These are phyloP conservation scores for Luperina nickerlii DNA, from an alignment of 2,888 invertebrate species.

Conservation along the genomic window DNA sequence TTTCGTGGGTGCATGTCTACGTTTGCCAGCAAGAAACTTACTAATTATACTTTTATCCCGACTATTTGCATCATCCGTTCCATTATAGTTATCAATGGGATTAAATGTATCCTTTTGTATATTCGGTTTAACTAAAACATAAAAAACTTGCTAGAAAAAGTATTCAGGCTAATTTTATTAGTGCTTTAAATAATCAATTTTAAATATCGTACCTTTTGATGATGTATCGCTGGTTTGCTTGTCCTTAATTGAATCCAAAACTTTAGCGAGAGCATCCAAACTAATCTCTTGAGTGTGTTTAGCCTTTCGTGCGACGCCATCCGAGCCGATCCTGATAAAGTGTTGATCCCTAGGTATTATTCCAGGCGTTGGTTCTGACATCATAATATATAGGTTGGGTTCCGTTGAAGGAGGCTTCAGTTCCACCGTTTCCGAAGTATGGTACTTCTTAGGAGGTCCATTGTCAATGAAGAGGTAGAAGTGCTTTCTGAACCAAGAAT, in stretches of 20 bases:
- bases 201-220: conserved; percentile 29
- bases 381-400: conserved; percentile 14
- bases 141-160: neutral
- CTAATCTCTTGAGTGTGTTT: neutral
- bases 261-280: conserved; percentile 50
- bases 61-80: neutral
- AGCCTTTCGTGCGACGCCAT: neutral
- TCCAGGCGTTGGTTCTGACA: conserved; percentile 27
- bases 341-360: neutral
- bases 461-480: conserved; percentile 81
- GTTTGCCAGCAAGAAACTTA: conserved; percentile 44
- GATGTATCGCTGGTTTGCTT: neutral
- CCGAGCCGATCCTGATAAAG: conserved; percentile 14
- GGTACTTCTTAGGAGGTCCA: conserved; percentile 78
- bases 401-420: conserved; percentile 69
- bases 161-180: neutral
- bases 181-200: neutral
- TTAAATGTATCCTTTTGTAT: neutral
- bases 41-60: conserved; percentile 31
- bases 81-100: neutral
- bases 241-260: conserved; percentile 37
- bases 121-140: conserved; percentile 15
- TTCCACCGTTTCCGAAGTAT: conserved; percentile 78
- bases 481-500: conserved; percentile 84
- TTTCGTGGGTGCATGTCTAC: conserved; percentile 21